Evolutionary conservation across 2,113 vertebrate genomes (phyloP).

Genomic region (Mobula birostris): DNA sequence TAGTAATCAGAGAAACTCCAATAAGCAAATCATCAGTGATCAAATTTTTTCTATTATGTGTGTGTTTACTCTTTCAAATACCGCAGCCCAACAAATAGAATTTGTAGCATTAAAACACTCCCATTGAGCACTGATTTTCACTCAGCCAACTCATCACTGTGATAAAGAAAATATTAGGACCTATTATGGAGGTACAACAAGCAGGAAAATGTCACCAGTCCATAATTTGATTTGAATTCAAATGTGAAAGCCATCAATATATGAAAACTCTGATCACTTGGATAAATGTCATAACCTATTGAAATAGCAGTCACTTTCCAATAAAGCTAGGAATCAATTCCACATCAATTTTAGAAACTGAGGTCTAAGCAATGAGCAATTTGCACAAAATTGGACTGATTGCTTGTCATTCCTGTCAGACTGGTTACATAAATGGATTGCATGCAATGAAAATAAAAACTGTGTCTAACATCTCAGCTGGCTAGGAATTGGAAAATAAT

Average conservation of each 20-base stretch:
- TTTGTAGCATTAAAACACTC: not conserved
- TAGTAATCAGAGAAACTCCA: not conserved
- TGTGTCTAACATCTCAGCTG: not conserved
- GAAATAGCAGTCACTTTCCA: not conserved
- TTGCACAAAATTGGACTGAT: not conserved
- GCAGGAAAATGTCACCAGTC: not conserved
- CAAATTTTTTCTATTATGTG: not conserved
- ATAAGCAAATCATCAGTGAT: not conserved
- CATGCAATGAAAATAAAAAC: not conserved
- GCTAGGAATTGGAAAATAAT: not conserved
- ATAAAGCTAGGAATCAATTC: not conserved
- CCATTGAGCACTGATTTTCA: not conserved
- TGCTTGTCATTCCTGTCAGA: not conserved
- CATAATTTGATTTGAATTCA: conserved; percentile 20
- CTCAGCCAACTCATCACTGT: not conserved
- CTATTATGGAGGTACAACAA: not conserved
- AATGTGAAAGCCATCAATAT: not conserved
- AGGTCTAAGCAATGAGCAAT: not conserved
- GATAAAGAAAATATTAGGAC: not conserved
- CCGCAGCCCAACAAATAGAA: not conserved
- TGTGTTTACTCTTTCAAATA: not conserved
- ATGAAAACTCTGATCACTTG: not conserved
- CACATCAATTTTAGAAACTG: conserved; percentile 2
- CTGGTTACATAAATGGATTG: not conserved
- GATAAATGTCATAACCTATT: not conserved